Conservation (phyloP, 1,140 invertebrate species). For the Drosophila repletoides region DNA sequence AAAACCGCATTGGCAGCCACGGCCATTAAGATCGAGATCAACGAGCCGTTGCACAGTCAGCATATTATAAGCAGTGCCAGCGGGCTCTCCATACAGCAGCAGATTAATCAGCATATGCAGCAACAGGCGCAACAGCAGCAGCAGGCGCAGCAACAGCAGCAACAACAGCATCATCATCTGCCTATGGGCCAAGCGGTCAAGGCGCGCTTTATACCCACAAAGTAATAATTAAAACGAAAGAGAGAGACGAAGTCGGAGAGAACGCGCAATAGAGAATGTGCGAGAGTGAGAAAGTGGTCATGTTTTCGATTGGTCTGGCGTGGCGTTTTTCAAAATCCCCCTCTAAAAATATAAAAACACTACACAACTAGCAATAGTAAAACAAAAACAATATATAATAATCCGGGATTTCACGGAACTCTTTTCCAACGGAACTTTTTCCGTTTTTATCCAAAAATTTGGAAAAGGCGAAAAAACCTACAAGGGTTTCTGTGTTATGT, state of each 20-base stretch:
- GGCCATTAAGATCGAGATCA: constrained; percentile 78
- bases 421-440: no score
- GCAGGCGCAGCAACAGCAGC: constrained; percentile 52
- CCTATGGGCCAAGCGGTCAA: constrained; percentile 72
- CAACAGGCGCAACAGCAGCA: constrained; percentile 65
- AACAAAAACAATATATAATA: no score
- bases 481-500: no score
- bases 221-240: constrained; percentile 46
- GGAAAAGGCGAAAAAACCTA: no score
- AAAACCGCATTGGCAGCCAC: constrained; percentile 62
- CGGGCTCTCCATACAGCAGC: constrained; percentile 76
- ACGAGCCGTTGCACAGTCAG: constrained; percentile 77
- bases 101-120: constrained; percentile 80
- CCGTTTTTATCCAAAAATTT: no score
- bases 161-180: constrained; percentile 62
- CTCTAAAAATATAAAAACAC: not conserved
- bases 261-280: not conserved
- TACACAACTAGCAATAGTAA: constrained; percentile 48
- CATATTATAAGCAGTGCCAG: constrained; percentile 78
- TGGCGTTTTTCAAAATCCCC: constrained; percentile 16
- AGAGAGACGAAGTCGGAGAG: not conserved
- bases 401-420: no score
- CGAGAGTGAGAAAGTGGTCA: not conserved
- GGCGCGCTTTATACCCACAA: constrained; percentile 79
- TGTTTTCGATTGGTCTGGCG: constrained; percentile 23